Evolutionary conservation across 1,140 invertebrate species (phyloP), one percentile per base, ranked within the genome.

Genomic region (Doryteuthis pealeii): DNA sequence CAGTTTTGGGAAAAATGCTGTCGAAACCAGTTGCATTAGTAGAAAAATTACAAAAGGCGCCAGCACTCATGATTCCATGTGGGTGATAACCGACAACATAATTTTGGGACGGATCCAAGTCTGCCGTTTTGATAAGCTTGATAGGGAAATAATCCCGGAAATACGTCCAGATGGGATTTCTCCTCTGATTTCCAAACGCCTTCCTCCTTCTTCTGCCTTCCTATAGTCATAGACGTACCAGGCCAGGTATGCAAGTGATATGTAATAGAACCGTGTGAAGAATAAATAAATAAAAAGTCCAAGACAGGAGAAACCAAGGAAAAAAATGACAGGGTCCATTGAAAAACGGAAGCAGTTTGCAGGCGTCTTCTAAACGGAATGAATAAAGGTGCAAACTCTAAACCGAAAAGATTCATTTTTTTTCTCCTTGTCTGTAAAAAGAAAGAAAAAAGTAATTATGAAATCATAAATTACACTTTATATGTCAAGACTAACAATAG

Each of bases 51-150:
- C 90, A 90, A 82, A 95, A 93, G 15, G 91, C 90, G 22, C 95
- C 94, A 6, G 91, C 90, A 40, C 92, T 92, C 10, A 95, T 89
- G 15, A 97, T 90, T 1, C 96, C 96, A 87, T 99, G 96, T 1
- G 96, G 96, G 88, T 96, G 96, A 71, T 91, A 92, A 2, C 93
- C 93, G 76, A 97, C 91, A 2, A 98, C 89, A 84, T 98, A 98
- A 86, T 96, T 96, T 77, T 89, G 92, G 8, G 90, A 89, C 1
- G 94, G 91, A 81, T 94, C 92, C 54, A 97, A 84, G 10, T 96
- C 94, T 0, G 88, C 90, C 0, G 94, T 94, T 87, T 96, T 96
- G 0, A 94, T 91, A 14, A 98, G 84, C 71, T 91, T 91, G 5
- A 96, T 86, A 0, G 96, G 96, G 85, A 97, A 98, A 85, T 95